Evolutionary conservation across 2,113 vertebrate genomes (phyloP).

Genomic region (Terrapene triunguis): DNA sequence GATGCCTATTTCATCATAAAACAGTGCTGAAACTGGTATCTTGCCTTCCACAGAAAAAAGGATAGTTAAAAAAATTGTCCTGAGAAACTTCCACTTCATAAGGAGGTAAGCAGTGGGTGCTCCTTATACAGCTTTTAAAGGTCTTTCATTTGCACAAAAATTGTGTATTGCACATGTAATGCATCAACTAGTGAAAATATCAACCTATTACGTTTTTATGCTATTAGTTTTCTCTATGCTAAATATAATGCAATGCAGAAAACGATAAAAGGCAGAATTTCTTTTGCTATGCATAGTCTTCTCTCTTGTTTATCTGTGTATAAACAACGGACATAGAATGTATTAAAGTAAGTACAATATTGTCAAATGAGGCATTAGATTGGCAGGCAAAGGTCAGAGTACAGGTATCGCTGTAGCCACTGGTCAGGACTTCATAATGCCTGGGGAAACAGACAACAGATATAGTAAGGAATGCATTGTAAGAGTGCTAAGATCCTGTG

Average conservation of each 20-base stretch:
- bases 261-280: background rate
- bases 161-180: background rate
- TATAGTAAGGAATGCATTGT: background rate
- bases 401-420: background rate
- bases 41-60: background rate
- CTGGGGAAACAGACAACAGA: background rate
- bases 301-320: background rate
- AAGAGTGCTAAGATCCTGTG: conserved; percentile 10
- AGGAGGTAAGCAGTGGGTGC: background rate
- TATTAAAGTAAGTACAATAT: background rate
- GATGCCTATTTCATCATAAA: background rate
- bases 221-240: background rate
- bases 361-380: background rate
- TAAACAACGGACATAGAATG: background rate
- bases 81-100: background rate
- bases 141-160: background rate
- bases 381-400: conserved; percentile 15
- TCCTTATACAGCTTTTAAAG: background rate
- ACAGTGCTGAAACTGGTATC: background rate
- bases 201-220: background rate
- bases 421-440: background rate
- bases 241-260: background rate
- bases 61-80: background rate
- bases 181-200: background rate
- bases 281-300: background rate